Evolutionary conservation across 1,140 invertebrate genomes (phyloP).

Genomic region (Bombyx mandarina): DNA sequence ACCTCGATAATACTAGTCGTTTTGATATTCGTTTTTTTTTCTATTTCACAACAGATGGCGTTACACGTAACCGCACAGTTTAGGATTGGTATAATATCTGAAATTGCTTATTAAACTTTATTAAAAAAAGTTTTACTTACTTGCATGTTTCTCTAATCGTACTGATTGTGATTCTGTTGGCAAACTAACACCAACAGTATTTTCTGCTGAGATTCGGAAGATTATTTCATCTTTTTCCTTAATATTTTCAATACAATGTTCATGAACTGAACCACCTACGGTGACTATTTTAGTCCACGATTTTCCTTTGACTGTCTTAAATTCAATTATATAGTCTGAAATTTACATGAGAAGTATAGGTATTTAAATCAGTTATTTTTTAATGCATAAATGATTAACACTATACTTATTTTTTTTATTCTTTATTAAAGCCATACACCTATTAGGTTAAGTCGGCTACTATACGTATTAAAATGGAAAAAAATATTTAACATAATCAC

Average conservation of each 20-base stretch:
- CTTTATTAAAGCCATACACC: too few species aligned
- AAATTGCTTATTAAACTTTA: background rate
- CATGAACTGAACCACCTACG: constrained; percentile 81
- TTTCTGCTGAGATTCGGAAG: constrained; percentile 94
- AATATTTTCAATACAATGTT: constrained; percentile 88
- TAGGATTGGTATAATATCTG: too few species aligned
- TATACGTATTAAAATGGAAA: too few species aligned
- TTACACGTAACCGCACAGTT: too few species aligned
- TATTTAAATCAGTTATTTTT: background rate
- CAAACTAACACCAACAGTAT: constrained; percentile 86
- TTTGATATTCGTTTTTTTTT: too few species aligned
- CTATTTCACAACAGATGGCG: too few species aligned
- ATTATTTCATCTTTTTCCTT: constrained; percentile 90
- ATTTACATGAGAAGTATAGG: constrained; percentile 5
- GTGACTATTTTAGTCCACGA: constrained; percentile 94
- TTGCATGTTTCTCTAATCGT: constrained; percentile 93
- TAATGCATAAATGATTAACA: background rate
- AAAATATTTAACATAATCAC: too few species aligned
- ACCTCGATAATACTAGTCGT: too few species aligned
- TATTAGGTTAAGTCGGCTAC: too few species aligned
- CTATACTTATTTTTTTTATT: too few species aligned
- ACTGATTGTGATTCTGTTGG: constrained; percentile 85
- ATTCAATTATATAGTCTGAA: constrained; percentile 93
- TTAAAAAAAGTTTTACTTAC: constrained; percentile 74
- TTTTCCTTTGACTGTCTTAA: constrained; percentile 78